Base-by-base conservation (phyloP, 1,140 invertebrate species). In the Apis dorsata region DNA sequence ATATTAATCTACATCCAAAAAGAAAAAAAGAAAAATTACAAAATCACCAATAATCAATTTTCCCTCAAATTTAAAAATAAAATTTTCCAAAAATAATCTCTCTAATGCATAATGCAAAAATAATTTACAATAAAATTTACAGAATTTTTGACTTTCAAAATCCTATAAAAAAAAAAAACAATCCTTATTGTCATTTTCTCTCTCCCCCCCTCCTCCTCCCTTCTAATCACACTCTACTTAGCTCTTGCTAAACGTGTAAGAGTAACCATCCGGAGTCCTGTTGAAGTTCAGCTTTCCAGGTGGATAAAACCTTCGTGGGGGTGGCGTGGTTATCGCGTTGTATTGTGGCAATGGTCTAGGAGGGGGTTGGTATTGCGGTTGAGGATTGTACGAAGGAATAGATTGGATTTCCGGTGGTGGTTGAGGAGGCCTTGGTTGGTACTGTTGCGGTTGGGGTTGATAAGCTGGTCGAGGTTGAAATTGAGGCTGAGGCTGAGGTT, bases 211-310 rank as follows among this genome's bases (percentile, higher is more conserved):
- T 44, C 34, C 5, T 63, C 7, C 65, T 49, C 87, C 8, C 49
- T 62, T 13, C 21, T 19, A 44, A 13, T 57, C 57, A 53, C 19
- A 13, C 17, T n/a, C 17, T 49, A 79, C 72, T 92, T 87, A 93
- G 65, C 83, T 92, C 91, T 96, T 97, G 93, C 95, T 96, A 94
- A 97, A 97, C 69, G 95, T 96, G 93, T 97, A 98, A 85, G 96
- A 96, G 93, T 96, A 97, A 83, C 97, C 97, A 90, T 97, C 97
- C 28, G 97, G 97, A 65, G 96, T 97, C 92, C 97, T 95, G 94
- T 97, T 97, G 85, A 98, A 95, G 88, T 95, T 96, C 77, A 98
- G 95, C 91, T 97, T 97, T 79, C 97, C 97, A 4, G 97, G 97
- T 34, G 97, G 97, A 91, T 96, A 97, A 93, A 97, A 97, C 86